Percentiles rank a stretch among this genome's conserved stretches.
Evolutionary conservation across 2,797 vertebrate genomes (phyloP).

Genomic region (Scyliorhinus canicula): DNA sequence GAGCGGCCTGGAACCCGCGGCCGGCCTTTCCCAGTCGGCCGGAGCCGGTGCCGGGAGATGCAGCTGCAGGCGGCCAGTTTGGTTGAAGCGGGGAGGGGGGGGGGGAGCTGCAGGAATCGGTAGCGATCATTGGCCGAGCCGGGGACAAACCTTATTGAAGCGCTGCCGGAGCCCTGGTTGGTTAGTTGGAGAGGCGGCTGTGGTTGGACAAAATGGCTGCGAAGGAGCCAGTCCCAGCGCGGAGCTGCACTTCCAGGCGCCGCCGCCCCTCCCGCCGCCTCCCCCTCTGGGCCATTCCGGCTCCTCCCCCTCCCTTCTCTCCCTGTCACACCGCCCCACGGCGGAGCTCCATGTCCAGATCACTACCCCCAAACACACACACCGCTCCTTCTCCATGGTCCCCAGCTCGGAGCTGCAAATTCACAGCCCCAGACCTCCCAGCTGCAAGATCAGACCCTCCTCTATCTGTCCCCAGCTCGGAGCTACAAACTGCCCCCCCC

Average conservation of each 20-base stretch:
- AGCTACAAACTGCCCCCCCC: not conserved
- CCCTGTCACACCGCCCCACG: not conserved
- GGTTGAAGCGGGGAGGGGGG: not conserved
- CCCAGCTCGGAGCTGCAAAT: not conserved
- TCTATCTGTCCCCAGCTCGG: too few species aligned
- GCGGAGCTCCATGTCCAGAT: not conserved
- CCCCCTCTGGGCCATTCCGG: not conserved
- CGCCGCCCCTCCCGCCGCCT: not conserved
- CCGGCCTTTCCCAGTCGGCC: too few species aligned
- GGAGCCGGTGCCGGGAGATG: too few species aligned
- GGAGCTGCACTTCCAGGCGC: slow-evolving; percentile 18
- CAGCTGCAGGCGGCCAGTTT: too few species aligned
- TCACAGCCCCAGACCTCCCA: too few species aligned
- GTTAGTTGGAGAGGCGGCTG: slow-evolving; percentile 29
- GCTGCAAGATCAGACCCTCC: too few species aligned
- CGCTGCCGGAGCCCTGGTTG: slow-evolving; percentile 37
- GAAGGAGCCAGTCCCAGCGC: slow-evolving; percentile 37
- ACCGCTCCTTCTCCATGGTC: slow-evolving; percentile 9
- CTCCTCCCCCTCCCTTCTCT: not conserved
- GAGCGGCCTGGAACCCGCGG: too few species aligned
- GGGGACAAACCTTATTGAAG: slow-evolving; percentile 35
- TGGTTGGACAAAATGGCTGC: slow-evolving; percentile 39
- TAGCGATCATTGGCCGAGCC: slow-evolving; percentile 35
- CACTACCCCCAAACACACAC: too few species aligned
- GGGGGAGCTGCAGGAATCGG: not conserved